Evolutionary conservation across 1,140 invertebrate genomes (phyloP).

Genomic region (Drosophila virilis): DNA sequence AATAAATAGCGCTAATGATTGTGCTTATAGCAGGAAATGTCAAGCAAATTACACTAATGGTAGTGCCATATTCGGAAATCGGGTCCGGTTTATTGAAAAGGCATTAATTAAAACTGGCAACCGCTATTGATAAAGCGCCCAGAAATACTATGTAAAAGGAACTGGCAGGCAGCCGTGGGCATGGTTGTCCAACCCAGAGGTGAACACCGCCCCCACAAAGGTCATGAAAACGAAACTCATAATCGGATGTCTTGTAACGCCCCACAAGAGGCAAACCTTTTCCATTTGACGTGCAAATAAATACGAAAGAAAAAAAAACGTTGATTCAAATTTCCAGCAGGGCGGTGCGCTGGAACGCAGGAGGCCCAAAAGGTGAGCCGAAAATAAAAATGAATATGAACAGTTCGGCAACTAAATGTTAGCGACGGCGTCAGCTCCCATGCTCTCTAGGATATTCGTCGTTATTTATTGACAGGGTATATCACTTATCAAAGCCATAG

Average conservation of each 20-base stretch:
- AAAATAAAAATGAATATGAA: constrained; percentile 50
- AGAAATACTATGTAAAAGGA: constrained; percentile 12
- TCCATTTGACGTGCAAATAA: constrained; percentile 59
- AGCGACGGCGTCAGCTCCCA: constrained; percentile 21
- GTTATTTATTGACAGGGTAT: constrained; percentile 7
- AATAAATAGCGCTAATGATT: constrained; percentile 47
- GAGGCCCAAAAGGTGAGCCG: constrained; percentile 37
- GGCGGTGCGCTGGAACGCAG: background rate
- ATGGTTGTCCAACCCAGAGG: constrained; percentile 37
- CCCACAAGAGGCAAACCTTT: constrained; percentile 53
- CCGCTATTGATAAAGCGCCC: constrained; percentile 62
- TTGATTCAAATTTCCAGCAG: constrained; percentile 66
- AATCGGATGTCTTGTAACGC: constrained; percentile 51
- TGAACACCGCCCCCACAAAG: constrained; percentile 37
- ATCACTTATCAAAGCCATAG: background rate
- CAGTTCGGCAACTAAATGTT: constrained; percentile 48
- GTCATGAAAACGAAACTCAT: constrained; percentile 59
- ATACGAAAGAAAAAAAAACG: constrained; percentile 25
- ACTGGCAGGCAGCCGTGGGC: constrained; percentile 50
- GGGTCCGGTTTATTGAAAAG: constrained; percentile 25
- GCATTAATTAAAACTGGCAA: constrained; percentile 68
- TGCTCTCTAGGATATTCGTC: constrained; percentile 21
- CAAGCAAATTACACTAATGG: constrained; percentile 31
- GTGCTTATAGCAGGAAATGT: constrained; percentile 39
- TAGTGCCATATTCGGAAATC: constrained; percentile 15